Evolutionary conservation across 2,888 invertebrate genomes (phyloP), one percentile per base, ranked within the genome.

Genomic region (Andrena camellia): DNA sequence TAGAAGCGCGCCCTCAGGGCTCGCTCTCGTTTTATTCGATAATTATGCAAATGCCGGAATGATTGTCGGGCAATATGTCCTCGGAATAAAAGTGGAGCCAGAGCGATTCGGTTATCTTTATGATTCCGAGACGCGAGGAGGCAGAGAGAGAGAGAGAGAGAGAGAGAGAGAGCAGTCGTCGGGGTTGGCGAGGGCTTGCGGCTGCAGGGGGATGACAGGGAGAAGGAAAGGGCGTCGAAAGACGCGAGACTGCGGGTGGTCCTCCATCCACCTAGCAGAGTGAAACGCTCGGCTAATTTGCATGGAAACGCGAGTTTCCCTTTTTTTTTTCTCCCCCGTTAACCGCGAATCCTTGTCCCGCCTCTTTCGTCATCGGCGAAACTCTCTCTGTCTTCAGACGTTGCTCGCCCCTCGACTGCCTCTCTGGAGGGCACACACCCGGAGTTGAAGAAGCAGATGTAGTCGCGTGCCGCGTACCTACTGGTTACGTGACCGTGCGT

Each of bases 41-140:
- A 94, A 94, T 94, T 94, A 94, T 94, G 94, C 90, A 94, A 94
- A 94, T 94, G 91, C 86, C 71, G 83, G 87, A 93, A 93, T 93
- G 93, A 94, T 94, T 94, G 93, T 93, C 93, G 93, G 91, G 92
- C 93, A 93, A 93, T 93, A 93, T 92, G 93, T 93, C 93, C 92
- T 88, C 82, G 90, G 92, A 93, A 93, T 92, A 92, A 93, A 93
- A 93, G 91, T 91, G 90, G 89, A 88, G 88, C 83, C 89, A 86
- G 88, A 87, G 91, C 92, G 90, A 93, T 93, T 93, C 91, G 93
- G 93, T 94, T 94, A 93, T 93, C 93, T 94, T 93, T 93, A 93
- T 92, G 93, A 92, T 93, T 93, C 90, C 81, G 87, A 87, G 86
- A 84, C 83, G 88, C 69, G 59, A 81, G 64, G 70, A 48, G 60